Base-by-base conservation (phyloP, 1,140 invertebrate genomes). In the Atta texana region DNA sequence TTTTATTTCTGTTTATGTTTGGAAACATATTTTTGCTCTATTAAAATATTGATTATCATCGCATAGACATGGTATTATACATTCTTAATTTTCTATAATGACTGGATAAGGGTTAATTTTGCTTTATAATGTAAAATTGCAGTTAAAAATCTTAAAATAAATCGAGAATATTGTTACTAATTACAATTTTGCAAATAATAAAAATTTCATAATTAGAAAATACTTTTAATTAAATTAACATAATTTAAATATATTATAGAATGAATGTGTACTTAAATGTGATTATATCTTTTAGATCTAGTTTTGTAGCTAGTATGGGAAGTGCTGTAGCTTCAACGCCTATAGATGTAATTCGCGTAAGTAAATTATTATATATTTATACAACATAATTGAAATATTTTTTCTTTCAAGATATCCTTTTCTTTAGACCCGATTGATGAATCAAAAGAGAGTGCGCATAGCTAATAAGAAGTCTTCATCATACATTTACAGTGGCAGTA, bases 251-350 rank as follows among this genome's bases (percentile, higher is more conserved):
- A 51, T 68, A 44, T 49, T 61, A 21, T 39, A 64, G 14, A 14
- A n/a, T 55, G 10, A 53, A 12, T 44, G 12, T 77, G 14, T 77
- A 64, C 10, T 59, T 71, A 78, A 31, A 77, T 78, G 55, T 28
- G 34, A 90, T 87, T 92, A 51, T 90, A 86, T 88, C 86, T 96
- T 96, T 90, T 93, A 98, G 97, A 87, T 98, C 98, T 88, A 99
- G 98, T 96, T 97, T 98, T 93, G 96, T 98, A 92, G 98, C 99
- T 85, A 99, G 98, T 94, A 96, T 99, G 88, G 97, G 98, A 87
- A 99, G 98, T 94, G 98, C 98, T 61, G 96, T 99, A 86, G 98
- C 98, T 87, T 99, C 98, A 69, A 99, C 98, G 31, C 99, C 99
- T 71, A 97, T 99, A 87, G 99, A 99, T 96, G 98, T 99, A 71